Evolutionary conservation across 2,888 invertebrate genomes (phyloP).

Genomic region (Aricia artaxerxes): DNA sequence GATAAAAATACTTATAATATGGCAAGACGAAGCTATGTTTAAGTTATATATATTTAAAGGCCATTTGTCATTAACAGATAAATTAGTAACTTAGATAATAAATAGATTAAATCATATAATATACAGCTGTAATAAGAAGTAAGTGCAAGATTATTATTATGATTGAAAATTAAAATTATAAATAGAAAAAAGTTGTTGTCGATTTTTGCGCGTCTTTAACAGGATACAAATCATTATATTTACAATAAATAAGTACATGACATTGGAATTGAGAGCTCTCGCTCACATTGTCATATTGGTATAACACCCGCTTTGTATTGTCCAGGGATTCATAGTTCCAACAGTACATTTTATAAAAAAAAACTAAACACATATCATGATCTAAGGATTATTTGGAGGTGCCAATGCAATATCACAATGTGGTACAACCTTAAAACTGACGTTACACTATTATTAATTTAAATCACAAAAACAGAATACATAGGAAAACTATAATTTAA

Average conservation of each 20-base stretch:
- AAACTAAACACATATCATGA: conserved; percentile 23
- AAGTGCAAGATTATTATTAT: neutral
- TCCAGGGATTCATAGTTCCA: conserved; percentile 4
- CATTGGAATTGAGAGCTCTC: conserved; percentile 29
- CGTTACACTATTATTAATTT: conserved; percentile 16
- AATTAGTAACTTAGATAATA: neutral
- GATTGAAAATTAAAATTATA: neutral
- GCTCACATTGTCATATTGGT: conserved; percentile 29
- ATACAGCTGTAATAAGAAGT: neutral
- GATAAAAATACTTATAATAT: neutral
- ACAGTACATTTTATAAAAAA: neutral
- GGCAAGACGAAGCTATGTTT: neutral
- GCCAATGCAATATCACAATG: conserved; percentile 30
- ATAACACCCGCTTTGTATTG: conserved; percentile 20
- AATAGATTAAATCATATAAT: neutral
- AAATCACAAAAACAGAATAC: conserved; percentile 21
- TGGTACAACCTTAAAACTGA: conserved; percentile 28
- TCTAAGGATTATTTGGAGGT: conserved; percentile 20
- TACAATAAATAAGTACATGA: conserved; percentile 61
- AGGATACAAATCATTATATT: conserved; percentile 24
- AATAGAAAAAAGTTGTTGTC: neutral
- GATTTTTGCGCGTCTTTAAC: conserved; percentile 20
- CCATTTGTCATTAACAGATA: neutral
- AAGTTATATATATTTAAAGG: neutral
- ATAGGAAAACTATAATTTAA: conserved; percentile 12